These are phyloP conservation scores for Barnardius zonarius DNA, from an alignment of 2,113 vertebrate species.

Conservation along the genomic window DNA sequence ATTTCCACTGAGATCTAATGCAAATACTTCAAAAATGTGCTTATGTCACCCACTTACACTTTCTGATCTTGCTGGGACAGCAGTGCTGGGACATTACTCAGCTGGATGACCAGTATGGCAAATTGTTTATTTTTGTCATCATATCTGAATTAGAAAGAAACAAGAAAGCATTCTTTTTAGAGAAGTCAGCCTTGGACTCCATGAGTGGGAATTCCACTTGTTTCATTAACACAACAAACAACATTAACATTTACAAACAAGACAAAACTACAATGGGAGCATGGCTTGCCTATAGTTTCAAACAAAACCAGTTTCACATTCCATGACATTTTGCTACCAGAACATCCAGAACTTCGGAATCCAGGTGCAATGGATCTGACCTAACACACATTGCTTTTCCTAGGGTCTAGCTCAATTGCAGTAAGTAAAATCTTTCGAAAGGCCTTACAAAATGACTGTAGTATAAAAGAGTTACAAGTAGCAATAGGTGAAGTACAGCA, in stretches of 20 bases:
- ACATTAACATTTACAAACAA: neutral
- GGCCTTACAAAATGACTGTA: neutral
- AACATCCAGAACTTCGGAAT: neutral
- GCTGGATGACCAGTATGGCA: constrained; percentile 84
- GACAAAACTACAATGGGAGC: neutral
- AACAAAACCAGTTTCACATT: neutral
- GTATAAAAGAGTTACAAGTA: neutral
- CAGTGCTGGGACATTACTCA: constrained; percentile 83
- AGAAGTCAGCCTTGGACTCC: neutral
- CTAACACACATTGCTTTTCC: neutral
- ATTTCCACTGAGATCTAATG: neutral
- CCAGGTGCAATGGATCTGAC: neutral
- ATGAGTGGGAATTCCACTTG: neutral
- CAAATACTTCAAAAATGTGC: neutral
- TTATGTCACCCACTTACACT: constrained; percentile 78
- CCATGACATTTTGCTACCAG: neutral
- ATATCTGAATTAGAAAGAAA: constrained; percentile 73
- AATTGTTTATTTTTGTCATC: constrained; percentile 90
- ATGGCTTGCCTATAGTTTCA: neutral
- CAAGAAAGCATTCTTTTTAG: neutral
- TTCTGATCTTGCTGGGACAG: constrained; percentile 81
- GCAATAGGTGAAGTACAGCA: neutral
- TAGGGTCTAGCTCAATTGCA: neutral
- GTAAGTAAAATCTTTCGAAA: neutral
- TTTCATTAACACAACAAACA: neutral